Conservation (phyloP, 2,888 invertebrate genomes). For the Lithodes maja region DNA sequence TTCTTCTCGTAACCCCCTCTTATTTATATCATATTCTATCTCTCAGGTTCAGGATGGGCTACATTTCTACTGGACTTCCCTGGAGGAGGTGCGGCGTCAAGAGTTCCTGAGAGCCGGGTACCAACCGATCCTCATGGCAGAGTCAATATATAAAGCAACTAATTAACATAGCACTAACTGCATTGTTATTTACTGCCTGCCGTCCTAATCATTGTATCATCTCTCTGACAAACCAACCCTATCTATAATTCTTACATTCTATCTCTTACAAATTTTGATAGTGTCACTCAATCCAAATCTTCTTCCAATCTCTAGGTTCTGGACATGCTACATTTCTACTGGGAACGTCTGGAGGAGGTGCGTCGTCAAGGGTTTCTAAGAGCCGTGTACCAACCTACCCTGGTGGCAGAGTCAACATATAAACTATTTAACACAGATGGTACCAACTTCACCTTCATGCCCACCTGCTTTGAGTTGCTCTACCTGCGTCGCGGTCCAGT, state of each 20-base stretch:
- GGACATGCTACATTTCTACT: constrained; percentile 19
- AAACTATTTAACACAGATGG: background rate
- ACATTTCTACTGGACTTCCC: constrained; percentile 24
- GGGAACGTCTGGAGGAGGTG: constrained; percentile 33
- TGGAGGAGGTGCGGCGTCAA: constrained; percentile 21
- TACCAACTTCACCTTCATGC: constrained; percentile 28
- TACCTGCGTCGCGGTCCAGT: constrained; percentile 41
- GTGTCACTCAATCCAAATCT: background rate
- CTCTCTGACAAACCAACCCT: background rate
- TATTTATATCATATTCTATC: too few species aligned
- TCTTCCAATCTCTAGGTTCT: constrained; percentile 19
- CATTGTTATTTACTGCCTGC: too few species aligned
- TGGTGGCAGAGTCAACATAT: constrained; percentile 27
- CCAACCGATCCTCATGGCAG: constrained; percentile 40
- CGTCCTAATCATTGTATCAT: too few species aligned
- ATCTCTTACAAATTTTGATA: background rate
- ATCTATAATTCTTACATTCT: background rate
- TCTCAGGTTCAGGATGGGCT: constrained; percentile 30
- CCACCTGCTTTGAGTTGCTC: constrained; percentile 54
- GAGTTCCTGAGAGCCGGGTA: constrained; percentile 42
- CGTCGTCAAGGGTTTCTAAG: constrained; percentile 34
- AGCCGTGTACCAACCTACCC: constrained; percentile 40
- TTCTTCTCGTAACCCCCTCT: too few species aligned
- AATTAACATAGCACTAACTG: too few species aligned
- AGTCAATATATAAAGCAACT: background rate